A percentile compares a stretch with the other conserved stretches of the same genome.
phyloP scores from a whole-genome alignment of 2,888 invertebrate species.

The Hemistola chrysoprasaria region DNA sequence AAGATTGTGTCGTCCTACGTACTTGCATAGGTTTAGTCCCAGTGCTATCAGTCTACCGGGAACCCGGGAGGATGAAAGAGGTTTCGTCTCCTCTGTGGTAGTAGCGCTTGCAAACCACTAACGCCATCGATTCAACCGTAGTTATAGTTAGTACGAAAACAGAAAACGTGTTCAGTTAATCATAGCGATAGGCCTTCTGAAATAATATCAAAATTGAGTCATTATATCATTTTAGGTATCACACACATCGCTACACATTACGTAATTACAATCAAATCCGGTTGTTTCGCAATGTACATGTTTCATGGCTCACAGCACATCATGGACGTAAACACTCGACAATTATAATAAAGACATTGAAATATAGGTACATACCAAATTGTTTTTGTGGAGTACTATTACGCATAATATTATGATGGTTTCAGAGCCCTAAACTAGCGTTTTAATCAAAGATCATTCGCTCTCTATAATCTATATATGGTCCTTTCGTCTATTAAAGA shows the following conservation, averaged over 20 bases:
- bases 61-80: too few relatives aligned
- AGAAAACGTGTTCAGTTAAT: conserved; percentile 3
- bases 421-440: too few relatives aligned
- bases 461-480: too few relatives aligned
- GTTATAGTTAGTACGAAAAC: neutral
- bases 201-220: conserved; percentile 13
- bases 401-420: conserved; percentile 59
- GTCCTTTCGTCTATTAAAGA: too few relatives aligned
- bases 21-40: too few relatives aligned
- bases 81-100: too few relatives aligned
- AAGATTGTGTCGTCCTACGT: too few relatives aligned
- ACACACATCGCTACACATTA: conserved; percentile 34
- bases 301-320: conserved; percentile 55
- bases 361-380: conserved; percentile 44
- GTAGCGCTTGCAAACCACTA: too few relatives aligned
- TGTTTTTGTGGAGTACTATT: conserved; percentile 63
- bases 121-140: too few relatives aligned
- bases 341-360: conserved; percentile 66
- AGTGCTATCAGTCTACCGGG: too few relatives aligned
- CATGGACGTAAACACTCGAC: conserved; percentile 39
- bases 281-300: conserved; percentile 48
- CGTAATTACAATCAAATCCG: conserved; percentile 57
- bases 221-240: conserved; percentile 23
- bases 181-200: conserved; percentile 10
- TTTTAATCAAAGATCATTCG: too few relatives aligned